These are phyloP conservation scores for Zhuqinia jingwanae DNA, from an alignment of 2,888 invertebrate genomes.

Conservation along the genomic window DNA sequence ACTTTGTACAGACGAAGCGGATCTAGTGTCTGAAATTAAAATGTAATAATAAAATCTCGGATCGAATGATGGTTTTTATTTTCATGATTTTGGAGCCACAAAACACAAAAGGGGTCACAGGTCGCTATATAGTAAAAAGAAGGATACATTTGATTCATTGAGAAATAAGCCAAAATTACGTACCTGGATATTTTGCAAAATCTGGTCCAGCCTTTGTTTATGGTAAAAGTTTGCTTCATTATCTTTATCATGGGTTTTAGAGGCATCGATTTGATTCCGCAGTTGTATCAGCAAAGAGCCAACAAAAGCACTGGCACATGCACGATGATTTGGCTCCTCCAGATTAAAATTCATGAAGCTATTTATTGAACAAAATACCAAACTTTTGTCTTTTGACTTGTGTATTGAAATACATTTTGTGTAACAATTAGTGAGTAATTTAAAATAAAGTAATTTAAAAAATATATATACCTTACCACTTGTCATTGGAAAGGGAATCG, in stretches of 20 bases:
- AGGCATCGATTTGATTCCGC: neutral
- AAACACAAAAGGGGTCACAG: too few relatives aligned
- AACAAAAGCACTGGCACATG: conserved; percentile 17
- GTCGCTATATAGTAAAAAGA: too few relatives aligned
- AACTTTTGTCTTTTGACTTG: too few relatives aligned
- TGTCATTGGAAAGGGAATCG: conserved; percentile 37
- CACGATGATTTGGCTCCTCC: conserved; percentile 7
- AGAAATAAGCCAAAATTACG: too few relatives aligned
- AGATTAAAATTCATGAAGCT: conserved; percentile 34
- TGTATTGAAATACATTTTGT: too few relatives aligned
- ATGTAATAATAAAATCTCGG: neutral
- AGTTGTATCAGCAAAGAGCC: neutral
- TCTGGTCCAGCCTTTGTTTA: neutral
- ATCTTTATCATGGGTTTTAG: neutral
- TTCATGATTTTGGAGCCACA: too few relatives aligned
- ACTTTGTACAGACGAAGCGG: conserved; percentile 20
- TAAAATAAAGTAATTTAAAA: neutral
- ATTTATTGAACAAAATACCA: too few relatives aligned
- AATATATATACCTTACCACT: conserved; percentile 7
- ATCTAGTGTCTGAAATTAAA: neutral
- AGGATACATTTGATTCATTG: too few relatives aligned
- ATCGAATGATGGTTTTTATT: too few relatives aligned
- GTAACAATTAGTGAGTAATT: too few relatives aligned
- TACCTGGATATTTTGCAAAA: neutral
- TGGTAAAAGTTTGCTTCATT: neutral